Evolutionary conservation across 2,888 invertebrate genomes (phyloP).

Genomic region (Ectobius pallidus): DNA sequence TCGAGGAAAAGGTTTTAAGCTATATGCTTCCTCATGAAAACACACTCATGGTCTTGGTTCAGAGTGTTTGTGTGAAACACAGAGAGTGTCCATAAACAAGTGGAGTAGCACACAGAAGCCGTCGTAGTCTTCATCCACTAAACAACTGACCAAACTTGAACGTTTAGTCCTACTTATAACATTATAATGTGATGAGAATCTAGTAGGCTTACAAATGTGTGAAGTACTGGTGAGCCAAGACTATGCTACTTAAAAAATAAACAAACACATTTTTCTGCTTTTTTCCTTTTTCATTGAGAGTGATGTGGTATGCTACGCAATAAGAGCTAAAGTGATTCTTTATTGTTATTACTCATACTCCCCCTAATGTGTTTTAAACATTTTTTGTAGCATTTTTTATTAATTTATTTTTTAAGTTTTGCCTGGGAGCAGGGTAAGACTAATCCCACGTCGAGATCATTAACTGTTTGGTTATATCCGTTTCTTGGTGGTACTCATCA

Average conservation of each 20-base stretch:
- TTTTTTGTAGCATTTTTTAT: constrained; percentile 14
- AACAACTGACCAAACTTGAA: constrained; percentile 26
- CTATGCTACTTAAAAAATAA: constrained; percentile 26
- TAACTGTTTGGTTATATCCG: constrained; percentile 15
- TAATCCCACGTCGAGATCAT: constrained; percentile 21
- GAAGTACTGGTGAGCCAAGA: constrained; percentile 12
- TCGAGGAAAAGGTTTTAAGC: too few species aligned
- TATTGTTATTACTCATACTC: constrained; percentile 12
- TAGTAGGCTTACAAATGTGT: constrained; percentile 4
- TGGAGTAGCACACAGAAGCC: background rate
- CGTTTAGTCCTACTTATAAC: constrained; percentile 26
- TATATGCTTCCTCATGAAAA: too few species aligned
- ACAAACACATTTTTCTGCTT: constrained; percentile 3
- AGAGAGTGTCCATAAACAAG: background rate
- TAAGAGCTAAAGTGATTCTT: constrained; percentile 25
- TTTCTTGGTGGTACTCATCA: background rate
- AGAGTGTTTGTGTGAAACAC: background rate
- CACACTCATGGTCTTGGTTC: too few species aligned
- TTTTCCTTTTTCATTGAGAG: background rate
- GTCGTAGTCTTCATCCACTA: constrained; percentile 17
- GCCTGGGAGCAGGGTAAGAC: constrained; percentile 12
- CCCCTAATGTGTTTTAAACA: background rate
- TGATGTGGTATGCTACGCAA: constrained; percentile 20
- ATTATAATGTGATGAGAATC: constrained; percentile 25
- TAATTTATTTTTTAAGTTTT: constrained; percentile 7